These are phyloP conservation scores for Camelus bactrianus DNA, from an alignment of 2,113 vertebrate genomes.

Conservation along the genomic window DNA sequence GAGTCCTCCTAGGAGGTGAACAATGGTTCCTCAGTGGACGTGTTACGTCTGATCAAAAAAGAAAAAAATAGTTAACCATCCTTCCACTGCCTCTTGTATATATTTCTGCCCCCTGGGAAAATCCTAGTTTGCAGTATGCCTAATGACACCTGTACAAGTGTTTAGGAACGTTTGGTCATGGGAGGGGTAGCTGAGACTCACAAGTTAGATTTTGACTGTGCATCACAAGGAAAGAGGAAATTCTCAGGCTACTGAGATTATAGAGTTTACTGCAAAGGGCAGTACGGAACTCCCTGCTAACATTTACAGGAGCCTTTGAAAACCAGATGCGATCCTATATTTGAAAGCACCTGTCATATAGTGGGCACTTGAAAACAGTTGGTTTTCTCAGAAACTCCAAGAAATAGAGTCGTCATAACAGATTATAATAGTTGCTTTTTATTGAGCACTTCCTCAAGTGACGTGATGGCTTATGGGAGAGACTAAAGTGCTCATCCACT, in stretches of 20 bases:
- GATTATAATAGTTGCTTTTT: background rate
- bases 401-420: background rate
- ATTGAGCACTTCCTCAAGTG: background rate
- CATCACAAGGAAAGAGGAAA: background rate
- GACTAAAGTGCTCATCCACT: background rate
- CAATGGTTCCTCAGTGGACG: background rate
- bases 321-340: background rate
- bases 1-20: background rate
- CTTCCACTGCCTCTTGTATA: background rate
- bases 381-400: background rate
- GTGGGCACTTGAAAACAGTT: background rate
- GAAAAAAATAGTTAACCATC: background rate
- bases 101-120: background rate
- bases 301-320: background rate
- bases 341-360: background rate
- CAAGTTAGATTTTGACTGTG: background rate
- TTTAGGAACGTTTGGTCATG: background rate
- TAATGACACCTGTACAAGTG: background rate
- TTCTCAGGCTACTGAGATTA: background rate
- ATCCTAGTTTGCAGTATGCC: background rate
- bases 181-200: background rate
- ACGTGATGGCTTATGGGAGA: background rate
- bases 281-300: background rate
- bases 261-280: background rate
- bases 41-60: background rate